These are phyloP conservation scores for Poliocrania exsul DNA, from an alignment of 2,797 vertebrate genomes.

Conservation along the genomic window DNA sequence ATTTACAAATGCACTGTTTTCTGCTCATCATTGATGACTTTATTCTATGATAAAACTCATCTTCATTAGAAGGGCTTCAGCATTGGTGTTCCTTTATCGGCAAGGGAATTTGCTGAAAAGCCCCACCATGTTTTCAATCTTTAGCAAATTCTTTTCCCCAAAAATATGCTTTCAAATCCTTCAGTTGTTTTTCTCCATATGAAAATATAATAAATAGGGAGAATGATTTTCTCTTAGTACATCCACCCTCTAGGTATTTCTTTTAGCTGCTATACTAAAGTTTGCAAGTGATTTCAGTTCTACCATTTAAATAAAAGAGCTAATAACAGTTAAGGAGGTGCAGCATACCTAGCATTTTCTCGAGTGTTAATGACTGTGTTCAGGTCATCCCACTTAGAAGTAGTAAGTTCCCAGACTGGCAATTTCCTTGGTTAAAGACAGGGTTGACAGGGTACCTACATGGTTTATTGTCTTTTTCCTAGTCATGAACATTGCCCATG, in stretches of 20 bases:
- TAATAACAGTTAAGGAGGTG: background rate
- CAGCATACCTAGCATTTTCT: background rate
- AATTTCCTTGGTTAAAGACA: constrained; percentile 32
- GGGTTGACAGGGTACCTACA: background rate
- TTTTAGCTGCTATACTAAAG: constrained; percentile 2
- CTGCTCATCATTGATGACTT: constrained; percentile 64
- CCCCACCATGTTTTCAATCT: constrained; percentile 20
- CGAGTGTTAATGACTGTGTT: background rate
- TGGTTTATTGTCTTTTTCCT: background rate
- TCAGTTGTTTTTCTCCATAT: background rate
- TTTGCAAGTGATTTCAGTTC: constrained; percentile 31
- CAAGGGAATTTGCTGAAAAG: constrained; percentile 59
- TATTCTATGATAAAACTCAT: constrained; percentile 70
- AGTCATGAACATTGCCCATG: background rate
- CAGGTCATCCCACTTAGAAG: background rate
- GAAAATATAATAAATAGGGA: constrained; percentile 7
- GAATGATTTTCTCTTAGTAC: background rate
- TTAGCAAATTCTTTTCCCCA: constrained; percentile 51
- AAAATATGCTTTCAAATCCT: constrained; percentile 38
- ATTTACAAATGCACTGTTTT: constrained; percentile 74
- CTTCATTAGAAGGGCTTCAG: constrained; percentile 70
- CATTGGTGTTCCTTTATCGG: constrained; percentile 57
- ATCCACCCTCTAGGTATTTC: background rate
- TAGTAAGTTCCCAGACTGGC: background rate
- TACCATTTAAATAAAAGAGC: constrained; percentile 13